Evolutionary conservation across 2,797 vertebrate genomes (phyloP).

Genomic region (Lemur catta): DNA sequence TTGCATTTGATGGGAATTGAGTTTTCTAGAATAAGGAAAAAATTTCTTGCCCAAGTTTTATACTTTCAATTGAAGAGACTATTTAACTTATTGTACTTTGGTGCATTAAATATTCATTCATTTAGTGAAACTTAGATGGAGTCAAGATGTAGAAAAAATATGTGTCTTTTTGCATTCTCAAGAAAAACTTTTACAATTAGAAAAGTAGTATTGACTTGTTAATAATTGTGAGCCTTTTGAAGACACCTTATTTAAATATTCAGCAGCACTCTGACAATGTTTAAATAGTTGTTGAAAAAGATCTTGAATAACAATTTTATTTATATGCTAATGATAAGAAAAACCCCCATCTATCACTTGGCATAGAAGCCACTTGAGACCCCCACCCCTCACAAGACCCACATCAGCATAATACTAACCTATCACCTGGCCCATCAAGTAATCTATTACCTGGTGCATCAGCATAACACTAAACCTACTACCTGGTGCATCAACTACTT

Average conservation of each 20-base stretch:
- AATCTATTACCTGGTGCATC: too few species aligned
- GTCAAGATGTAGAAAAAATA: neutral
- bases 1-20: neutral
- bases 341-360: too few species aligned
- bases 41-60: neutral
- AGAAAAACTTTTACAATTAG: neutral
- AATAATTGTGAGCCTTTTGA: neutral
- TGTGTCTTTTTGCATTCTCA: neutral
- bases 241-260: neutral
- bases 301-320: neutral
- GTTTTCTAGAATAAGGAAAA: neutral
- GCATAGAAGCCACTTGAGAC: too few species aligned
- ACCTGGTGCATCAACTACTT: too few species aligned
- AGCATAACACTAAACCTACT: too few species aligned
- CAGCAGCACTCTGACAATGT: neutral
- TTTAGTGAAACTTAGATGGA: conserved; percentile 8
- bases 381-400: too few species aligned
- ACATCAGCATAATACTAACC: too few species aligned
- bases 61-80: neutral
- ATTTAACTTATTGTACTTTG: neutral
- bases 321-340: neutral
- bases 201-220: neutral
- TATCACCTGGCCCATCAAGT: too few species aligned
- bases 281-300: neutral
- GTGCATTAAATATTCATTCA: neutral